Evolutionary conservation across 2,113 vertebrate genomes (phyloP).

Genomic region (Microcebus lehilahytsara): DNA sequence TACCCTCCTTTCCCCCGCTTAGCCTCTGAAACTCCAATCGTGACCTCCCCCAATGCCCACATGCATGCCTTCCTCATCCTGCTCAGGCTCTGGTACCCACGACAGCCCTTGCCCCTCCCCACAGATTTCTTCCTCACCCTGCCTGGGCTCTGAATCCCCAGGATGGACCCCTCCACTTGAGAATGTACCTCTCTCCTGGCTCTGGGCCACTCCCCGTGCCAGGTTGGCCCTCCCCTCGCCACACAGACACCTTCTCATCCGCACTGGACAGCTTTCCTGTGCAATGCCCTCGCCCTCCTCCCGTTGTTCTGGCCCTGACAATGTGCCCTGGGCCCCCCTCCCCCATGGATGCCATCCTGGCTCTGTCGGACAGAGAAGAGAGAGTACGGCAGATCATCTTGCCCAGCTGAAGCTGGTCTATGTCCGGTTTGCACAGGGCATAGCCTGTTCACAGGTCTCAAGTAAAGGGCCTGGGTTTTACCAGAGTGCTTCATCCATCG

Average conservation of each 20-base stretch:
- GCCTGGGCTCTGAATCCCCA: background rate
- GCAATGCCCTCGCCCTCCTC: no score
- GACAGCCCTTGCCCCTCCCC: background rate
- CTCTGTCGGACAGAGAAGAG: background rate
- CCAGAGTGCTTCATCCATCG: background rate
- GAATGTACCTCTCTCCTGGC: background rate
- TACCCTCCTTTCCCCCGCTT: background rate
- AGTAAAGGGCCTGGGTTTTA: background rate
- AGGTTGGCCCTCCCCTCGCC: background rate
- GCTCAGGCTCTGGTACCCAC: background rate
- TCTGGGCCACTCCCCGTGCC: background rate
- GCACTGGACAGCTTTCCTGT: background rate
- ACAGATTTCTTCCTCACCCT: background rate
- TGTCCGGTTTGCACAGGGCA: background rate
- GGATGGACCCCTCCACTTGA: background rate
- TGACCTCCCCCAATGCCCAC: background rate
- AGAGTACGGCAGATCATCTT: background rate
- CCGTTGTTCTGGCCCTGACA: no score
- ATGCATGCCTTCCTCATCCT: background rate
- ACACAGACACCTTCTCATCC: background rate
- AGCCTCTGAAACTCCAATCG: background rate
- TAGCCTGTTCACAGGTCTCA: background rate
- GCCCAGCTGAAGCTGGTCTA: background rate
- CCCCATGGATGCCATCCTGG: rapidly evolving
- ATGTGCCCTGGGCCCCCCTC: background rate